Conservation (phyloP, 2,888 invertebrate genomes). For the Phortica okadai region DNA sequence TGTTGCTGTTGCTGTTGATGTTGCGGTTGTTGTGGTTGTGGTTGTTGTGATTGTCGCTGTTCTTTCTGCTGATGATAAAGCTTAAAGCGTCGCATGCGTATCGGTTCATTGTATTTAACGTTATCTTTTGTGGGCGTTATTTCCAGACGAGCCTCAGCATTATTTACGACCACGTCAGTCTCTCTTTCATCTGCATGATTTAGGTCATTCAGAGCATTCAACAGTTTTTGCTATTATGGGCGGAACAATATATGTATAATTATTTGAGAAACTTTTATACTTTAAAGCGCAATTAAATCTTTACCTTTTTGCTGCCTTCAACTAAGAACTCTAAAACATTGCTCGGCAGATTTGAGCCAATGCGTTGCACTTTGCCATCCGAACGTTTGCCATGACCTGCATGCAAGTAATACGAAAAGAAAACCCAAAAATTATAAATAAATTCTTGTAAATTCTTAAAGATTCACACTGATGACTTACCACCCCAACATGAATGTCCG, state of each 20-base stretch:
- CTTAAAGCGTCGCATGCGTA: conserved; percentile 17
- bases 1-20: conserved; percentile 39
- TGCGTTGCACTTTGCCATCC: conserved; percentile 46
- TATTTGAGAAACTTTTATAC: not conserved
- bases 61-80: conserved; percentile 20
- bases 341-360: conserved; percentile 20
- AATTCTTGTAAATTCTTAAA: not conserved
- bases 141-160: not conserved
- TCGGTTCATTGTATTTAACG: not conserved
- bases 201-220: conserved; percentile 4
- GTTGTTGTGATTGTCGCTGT: conserved; percentile 26
- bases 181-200: not conserved
- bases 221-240: not conserved
- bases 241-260: not conserved
- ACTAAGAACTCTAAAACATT: conserved; percentile 7
- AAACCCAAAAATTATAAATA: not conserved
- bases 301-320: conserved; percentile 48
- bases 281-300: not conserved
- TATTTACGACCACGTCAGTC: not conserved
- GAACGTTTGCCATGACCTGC: conserved; percentile 71
- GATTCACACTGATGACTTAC: conserved; percentile 59
- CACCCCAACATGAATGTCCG: conserved; percentile 75
- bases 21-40: conserved; percentile 46
- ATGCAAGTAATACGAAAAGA: not conserved
- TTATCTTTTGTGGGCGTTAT: not conserved